Conservation (phyloP, 2,113 vertebrate genomes). For the Abramis brama region DNA sequence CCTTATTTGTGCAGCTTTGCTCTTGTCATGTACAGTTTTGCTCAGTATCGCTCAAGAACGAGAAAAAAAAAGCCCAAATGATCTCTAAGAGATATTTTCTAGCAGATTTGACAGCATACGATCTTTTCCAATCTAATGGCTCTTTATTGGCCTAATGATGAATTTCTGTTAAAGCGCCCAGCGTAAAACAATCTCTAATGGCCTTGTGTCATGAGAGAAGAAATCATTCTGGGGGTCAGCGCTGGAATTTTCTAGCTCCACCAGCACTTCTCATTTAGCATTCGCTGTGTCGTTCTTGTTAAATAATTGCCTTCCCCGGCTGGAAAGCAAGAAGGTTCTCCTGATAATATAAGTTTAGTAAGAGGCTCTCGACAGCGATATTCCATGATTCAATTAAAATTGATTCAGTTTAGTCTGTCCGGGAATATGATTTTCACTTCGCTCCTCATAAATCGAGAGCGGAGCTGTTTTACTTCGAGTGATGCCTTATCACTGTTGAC, state of each 20-base stretch:
- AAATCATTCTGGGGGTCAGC: constrained; percentile 45
- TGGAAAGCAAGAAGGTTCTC: constrained; percentile 34
- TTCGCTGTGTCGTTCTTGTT: constrained; percentile 50
- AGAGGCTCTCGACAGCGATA: constrained; percentile 56
- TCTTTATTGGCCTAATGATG: constrained; percentile 43
- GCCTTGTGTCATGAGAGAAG: constrained; percentile 38
- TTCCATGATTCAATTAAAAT: constrained; percentile 63
- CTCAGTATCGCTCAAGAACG: constrained; percentile 43
- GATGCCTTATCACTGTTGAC: constrained; percentile 48
- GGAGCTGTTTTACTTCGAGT: constrained; percentile 41
- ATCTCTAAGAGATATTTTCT: constrained; percentile 48
- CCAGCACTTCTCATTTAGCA: constrained; percentile 41
- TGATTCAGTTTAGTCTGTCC: constrained; percentile 59
- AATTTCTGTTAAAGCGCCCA: constrained; percentile 47
- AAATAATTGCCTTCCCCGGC: constrained; percentile 52
- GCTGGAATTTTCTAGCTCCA: constrained; percentile 28
- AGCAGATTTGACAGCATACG: constrained; percentile 46
- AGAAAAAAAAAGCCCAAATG: constrained; percentile 29
- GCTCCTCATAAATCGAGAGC: constrained; percentile 51
- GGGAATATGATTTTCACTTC: constrained; percentile 55
- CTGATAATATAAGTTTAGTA: constrained; percentile 58
- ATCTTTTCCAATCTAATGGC: constrained; percentile 48
- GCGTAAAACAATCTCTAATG: constrained; percentile 45
- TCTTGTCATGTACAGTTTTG: constrained; percentile 56
- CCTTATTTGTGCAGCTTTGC: constrained; percentile 53